These are phyloP conservation scores for Sinonovacula constricta DNA, from an alignment of 1,140 invertebrate species.

Conservation along the genomic window DNA sequence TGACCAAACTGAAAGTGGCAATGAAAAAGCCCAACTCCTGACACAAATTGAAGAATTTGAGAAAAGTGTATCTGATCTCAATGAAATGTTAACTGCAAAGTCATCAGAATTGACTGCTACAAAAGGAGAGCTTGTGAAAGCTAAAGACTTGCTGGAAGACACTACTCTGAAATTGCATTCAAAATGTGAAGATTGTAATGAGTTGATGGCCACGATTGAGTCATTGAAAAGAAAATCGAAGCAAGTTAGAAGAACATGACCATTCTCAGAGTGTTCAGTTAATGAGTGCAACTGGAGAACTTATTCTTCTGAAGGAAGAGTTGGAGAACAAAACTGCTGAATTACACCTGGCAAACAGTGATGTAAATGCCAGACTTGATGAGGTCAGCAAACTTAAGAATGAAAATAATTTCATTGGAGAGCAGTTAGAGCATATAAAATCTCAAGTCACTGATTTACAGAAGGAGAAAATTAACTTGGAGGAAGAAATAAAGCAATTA, in stretches of 20 bases:
- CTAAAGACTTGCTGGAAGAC: constrained; percentile 41
- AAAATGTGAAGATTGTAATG: constrained; percentile 42
- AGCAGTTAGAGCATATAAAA: background rate
- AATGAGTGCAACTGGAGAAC: constrained; percentile 43
- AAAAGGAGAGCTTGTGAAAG: constrained; percentile 7
- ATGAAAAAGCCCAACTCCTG: constrained; percentile 5
- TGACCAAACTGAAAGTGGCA: constrained; percentile 4
- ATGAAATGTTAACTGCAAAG: constrained; percentile 15
- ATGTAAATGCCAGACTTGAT: constrained; percentile 26
- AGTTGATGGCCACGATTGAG: constrained; percentile 13
- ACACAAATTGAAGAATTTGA: constrained; percentile 24
- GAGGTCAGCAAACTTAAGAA: constrained; percentile 11
- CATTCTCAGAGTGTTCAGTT: constrained; percentile 30
- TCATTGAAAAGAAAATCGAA: background rate
- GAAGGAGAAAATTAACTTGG: constrained; percentile 3
- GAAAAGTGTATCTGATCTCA: constrained; percentile 3
- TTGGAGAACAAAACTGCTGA: constrained; percentile 25
- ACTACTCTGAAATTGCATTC: constrained; percentile 35
- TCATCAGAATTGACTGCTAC: background rate
- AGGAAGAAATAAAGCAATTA: background rate
- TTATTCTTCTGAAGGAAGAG: constrained; percentile 40
- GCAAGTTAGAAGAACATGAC: background rate
- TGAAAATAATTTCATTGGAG: background rate
- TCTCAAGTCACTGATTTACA: constrained; percentile 10
- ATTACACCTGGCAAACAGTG: constrained; percentile 14